phyloP scores from a whole-genome alignment of 2,888 invertebrate genomes.

The Nematopogon swammerdamellus region DNA sequence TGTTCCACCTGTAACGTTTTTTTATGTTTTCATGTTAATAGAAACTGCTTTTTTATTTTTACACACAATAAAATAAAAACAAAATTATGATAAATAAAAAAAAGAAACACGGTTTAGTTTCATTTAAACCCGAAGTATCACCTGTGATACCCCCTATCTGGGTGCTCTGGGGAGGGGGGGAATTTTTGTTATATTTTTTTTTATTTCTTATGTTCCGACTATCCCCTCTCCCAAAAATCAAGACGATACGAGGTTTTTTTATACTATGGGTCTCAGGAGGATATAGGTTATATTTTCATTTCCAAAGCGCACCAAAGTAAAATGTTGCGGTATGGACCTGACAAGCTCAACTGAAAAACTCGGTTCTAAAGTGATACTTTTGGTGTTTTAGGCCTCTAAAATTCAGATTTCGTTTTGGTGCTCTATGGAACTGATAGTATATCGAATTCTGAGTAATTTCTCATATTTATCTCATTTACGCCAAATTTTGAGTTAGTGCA shows the following conservation, averaged over 20 bases:
- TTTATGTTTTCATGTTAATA: slow-evolving; percentile 1
- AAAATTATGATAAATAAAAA: background rate
- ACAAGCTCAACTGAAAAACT: no score
- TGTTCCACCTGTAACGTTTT: background rate
- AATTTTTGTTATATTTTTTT: background rate
- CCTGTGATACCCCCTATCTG: no score
- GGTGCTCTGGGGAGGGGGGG: background rate
- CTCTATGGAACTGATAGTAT: no score
- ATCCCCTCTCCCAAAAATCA: background rate
- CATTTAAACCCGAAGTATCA: background rate
- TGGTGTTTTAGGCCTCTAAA: no score
- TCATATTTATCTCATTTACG: no score
- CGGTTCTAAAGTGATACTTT: no score
- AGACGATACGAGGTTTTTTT: background rate
- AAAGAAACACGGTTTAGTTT: background rate
- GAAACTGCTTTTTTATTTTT: background rate
- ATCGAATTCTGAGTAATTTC: no score
- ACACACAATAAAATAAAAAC: background rate
- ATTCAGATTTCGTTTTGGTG: no score
- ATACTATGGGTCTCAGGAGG: background rate
- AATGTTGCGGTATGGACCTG: no score
- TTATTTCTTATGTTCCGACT: background rate
- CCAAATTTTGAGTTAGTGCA: no score
- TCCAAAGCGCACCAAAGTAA: no score
- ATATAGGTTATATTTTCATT: no score